Evolutionary conservation across 2,113 vertebrate genomes (phyloP), one percentile per base, ranked within the genome.

Genomic region (Nannospalax galili): DNA sequence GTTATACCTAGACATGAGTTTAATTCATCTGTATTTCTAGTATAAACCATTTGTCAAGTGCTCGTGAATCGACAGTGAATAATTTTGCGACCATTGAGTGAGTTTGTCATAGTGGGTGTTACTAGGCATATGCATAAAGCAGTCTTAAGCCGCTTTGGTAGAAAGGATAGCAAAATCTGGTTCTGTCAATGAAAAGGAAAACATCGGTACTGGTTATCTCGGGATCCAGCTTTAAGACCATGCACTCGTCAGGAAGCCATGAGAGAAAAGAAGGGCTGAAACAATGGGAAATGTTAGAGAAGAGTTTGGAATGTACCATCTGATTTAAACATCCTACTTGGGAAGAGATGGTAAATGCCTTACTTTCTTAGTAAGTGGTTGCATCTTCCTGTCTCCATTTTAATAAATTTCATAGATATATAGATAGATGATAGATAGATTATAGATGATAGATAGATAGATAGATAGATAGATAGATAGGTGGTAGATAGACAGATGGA

Each of bases 321-420:
- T 0, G 4, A 78, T 48, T 62, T 72, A 77, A 60, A 30, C 67
- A 60, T 67, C 69, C 56, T 74, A 20, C 92, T 92, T 79, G 48
- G 79, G 89, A 96, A 93, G 72, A 81, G 40, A 82, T 45, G 52
- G 37, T 70, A 60, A 78, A 73, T 73, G 35, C 45, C n/a, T 67
- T 12, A 9, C 9, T 93, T 19, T 81, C 35, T 94, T 82, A 30
- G 20, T 92, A 85, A 28, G 42, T 89, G 64, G 4, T 70, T 88
- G 42, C 0, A 70, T 89, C 52, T 64, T 75, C 30, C 32, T 64
- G 22, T 75, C 20, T 56, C n/a, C 90, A 75, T 85, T 91, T 85
- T 85, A 94, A 88, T 64, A 75, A 52, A 90, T 77, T 77, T 30
- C 12, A 84, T 14, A 72, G n/a, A n/a, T 65, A 10, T 75, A 73